Percentiles rank a stretch among this genome's conserved stretches.
phyloP scores from a whole-genome alignment of 1,140 invertebrate species.

The Prorops nasuta region DNA sequence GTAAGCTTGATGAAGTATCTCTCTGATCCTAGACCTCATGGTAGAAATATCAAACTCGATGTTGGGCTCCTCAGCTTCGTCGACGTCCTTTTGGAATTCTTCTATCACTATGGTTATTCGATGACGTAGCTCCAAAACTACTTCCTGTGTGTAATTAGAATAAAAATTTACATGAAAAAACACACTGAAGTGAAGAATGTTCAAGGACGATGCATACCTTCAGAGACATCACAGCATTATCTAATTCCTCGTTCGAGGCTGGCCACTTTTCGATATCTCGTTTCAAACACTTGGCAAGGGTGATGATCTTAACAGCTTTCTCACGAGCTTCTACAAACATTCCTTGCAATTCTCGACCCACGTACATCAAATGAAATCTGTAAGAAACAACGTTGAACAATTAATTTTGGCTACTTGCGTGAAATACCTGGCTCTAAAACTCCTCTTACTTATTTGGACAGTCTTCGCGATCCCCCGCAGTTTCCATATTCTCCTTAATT shows the following conservation, averaged over 20 bases:
- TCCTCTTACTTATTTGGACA: slow-evolving; percentile 25
- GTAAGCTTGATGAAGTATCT: slow-evolving; percentile 83
- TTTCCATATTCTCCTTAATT: slow-evolving; percentile 31
- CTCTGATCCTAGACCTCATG: slow-evolving; percentile 66
- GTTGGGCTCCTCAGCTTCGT: slow-evolving; percentile 39
- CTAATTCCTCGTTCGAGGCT: slow-evolving; percentile 53
- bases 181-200: slow-evolving; percentile 1
- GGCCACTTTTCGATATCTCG: slow-evolving; percentile 66
- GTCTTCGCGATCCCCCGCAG: slow-evolving; percentile 29
- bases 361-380: slow-evolving; percentile 64
- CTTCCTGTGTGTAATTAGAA: no score
- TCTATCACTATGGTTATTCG: slow-evolving; percentile 63
- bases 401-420: no score
- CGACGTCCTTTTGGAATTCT: slow-evolving; percentile 59
- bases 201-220: slow-evolving; percentile 54
- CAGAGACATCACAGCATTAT: slow-evolving; percentile 62
- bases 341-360: slow-evolving; percentile 76
- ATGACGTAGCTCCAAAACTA: slow-evolving; percentile 63
- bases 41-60: slow-evolving; percentile 43
- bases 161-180: slow-evolving; percentile 10
- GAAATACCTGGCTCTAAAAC: no score
- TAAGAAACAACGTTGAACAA: no score
- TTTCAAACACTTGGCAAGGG: slow-evolving; percentile 75
- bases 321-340: slow-evolving; percentile 79
- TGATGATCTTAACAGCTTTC: slow-evolving; percentile 72